These are phyloP conservation scores for Ictalurus punctatus DNA, from an alignment of 2,113 vertebrate genomes.

Conservation along the genomic window DNA sequence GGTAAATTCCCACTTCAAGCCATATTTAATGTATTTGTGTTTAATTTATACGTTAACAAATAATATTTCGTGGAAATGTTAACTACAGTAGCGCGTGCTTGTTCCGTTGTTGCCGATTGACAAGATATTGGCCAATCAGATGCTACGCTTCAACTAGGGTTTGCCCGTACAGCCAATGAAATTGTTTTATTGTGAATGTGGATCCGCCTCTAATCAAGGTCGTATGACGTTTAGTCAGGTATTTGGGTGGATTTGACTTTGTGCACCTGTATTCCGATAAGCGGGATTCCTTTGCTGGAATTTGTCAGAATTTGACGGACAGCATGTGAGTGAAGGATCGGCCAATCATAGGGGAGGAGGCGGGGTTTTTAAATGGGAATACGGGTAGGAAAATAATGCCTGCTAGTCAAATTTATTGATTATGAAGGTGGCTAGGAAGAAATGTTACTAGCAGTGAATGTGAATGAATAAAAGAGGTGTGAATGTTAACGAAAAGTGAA, in stretches of 20 bases:
- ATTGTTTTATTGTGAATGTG: background rate
- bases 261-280: background rate
- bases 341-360: background rate
- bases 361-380: background rate
- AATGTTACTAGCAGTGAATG: background rate
- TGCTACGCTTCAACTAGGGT: fast-evolving
- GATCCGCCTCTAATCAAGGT: background rate
- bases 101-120: background rate
- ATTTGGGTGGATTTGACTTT: constrained; percentile 21
- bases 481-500: background rate
- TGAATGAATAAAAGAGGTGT: background rate
- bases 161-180: background rate
- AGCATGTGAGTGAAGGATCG: background rate
- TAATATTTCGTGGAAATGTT: background rate
- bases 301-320: background rate
- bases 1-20: background rate
- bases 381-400: background rate
- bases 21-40: background rate
- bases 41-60: background rate
- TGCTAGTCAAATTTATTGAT: background rate
- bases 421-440: background rate
- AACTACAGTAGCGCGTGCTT: background rate
- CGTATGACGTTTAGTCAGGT: background rate
- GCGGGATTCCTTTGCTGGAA: background rate
- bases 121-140: background rate